These are phyloP conservation scores for Balaeniceps rex DNA, from an alignment of 2,113 vertebrate species.

Conservation along the genomic window DNA sequence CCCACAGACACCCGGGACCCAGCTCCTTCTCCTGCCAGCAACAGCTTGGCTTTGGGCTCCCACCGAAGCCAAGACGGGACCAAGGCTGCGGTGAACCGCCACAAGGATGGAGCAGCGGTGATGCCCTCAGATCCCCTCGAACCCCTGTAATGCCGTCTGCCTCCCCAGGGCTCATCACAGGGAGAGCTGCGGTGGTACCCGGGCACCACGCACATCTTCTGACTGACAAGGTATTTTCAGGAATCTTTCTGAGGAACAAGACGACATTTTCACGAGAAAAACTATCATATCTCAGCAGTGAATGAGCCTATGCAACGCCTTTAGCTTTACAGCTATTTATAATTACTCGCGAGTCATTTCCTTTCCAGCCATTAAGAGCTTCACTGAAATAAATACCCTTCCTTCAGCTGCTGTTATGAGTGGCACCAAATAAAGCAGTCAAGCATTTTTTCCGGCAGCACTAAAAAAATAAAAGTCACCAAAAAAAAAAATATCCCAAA, in stretches of 20 bases:
- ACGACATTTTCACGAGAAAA: background rate
- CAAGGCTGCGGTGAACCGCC: fast-evolving
- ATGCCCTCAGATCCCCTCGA: fast-evolving
- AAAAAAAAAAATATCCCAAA: background rate
- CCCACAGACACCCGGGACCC: background rate
- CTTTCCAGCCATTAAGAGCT: background rate
- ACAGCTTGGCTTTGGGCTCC: background rate
- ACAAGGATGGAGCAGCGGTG: fast-evolving
- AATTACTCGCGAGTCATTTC: background rate
- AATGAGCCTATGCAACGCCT: background rate
- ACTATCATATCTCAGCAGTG: background rate
- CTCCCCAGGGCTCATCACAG: fast-evolving
- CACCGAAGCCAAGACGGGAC: fast-evolving
- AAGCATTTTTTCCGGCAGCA: background rate
- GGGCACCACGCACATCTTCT: fast-evolving
- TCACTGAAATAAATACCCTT: background rate
- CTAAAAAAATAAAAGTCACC: background rate
- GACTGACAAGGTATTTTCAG: background rate
- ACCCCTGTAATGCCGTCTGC: fast-evolving
- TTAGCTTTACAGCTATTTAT: background rate
- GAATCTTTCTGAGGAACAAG: background rate
- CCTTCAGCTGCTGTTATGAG: background rate
- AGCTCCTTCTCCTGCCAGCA: background rate
- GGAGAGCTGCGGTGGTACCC: background rate
- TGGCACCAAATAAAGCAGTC: background rate